phyloP scores from a whole-genome alignment of 2,888 invertebrate species.

The Cheiracanthium punctorium region DNA sequence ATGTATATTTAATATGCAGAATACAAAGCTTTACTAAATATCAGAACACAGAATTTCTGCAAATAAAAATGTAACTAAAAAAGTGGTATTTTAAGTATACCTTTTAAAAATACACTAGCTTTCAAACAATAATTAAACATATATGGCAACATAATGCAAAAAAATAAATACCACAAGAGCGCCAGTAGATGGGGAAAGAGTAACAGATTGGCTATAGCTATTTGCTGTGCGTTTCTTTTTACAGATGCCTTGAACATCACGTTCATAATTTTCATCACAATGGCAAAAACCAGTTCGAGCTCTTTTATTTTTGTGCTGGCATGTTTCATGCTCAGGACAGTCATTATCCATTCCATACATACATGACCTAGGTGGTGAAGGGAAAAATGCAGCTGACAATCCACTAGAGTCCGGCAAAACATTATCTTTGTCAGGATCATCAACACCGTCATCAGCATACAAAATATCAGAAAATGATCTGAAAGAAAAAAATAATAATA shows the following conservation, averaged over 20 bases:
- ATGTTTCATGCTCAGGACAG: constrained; percentile 84
- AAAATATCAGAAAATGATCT: constrained; percentile 28
- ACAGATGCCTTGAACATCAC: constrained; percentile 76
- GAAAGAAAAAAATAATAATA: not conserved
- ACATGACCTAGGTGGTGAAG: constrained; percentile 77
- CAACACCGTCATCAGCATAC: constrained; percentile 12
- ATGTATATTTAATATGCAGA: too few species aligned
- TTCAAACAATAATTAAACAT: too few species aligned
- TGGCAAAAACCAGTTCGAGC: constrained; percentile 83
- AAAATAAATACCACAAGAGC: too few species aligned
- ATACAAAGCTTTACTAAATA: too few species aligned
- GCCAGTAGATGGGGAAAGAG: constrained; percentile 18
- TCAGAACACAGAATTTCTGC: too few species aligned
- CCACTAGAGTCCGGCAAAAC: constrained; percentile 18
- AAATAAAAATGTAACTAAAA: too few species aligned
- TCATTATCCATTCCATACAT: constrained; percentile 79
- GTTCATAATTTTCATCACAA: constrained; percentile 82
- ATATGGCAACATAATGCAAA: too few species aligned
- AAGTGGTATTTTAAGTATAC: too few species aligned
- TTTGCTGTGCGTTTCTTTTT: constrained; percentile 21
- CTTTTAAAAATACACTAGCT: too few species aligned
- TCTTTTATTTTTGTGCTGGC: constrained; percentile 80
- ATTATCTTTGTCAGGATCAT: constrained; percentile 42
- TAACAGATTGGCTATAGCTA: not conserved
- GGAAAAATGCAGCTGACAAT: constrained; percentile 14